phyloP scores from a whole-genome alignment of 2,797 vertebrate genomes.

The Liparis tanakae region DNA sequence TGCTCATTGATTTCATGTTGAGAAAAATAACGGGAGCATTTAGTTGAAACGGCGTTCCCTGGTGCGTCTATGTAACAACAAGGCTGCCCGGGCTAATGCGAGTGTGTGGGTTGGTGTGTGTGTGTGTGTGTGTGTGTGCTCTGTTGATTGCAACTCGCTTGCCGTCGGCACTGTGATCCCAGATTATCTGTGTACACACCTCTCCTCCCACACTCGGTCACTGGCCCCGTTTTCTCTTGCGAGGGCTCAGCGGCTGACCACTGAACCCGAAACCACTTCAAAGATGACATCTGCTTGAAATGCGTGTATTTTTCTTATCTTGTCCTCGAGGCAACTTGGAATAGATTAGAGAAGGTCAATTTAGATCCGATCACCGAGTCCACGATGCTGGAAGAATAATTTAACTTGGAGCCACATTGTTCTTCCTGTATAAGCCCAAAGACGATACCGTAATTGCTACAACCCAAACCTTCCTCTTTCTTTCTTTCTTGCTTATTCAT shows the following conservation, averaged over 20 bases:
- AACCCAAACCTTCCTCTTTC: not conserved
- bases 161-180: slow-evolving; percentile 56
- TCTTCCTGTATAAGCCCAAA: not conserved
- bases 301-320: not conserved
- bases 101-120: not conserved
- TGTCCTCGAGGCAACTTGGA: slow-evolving; percentile 7
- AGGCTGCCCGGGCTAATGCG: too few species aligned
- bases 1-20: not conserved
- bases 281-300: slow-evolving; percentile 25
- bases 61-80: not conserved
- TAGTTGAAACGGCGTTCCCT: not conserved
- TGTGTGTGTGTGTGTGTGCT: not conserved
- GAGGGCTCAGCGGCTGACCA: slow-evolving; percentile 43
- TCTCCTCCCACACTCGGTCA: slow-evolving; percentile 43
- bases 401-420: not conserved
- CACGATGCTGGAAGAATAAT: not conserved
- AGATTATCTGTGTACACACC: slow-evolving; percentile 60
- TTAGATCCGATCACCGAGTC: slow-evolving; percentile 18
- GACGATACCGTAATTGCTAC: not conserved
- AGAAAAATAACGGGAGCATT: not conserved
- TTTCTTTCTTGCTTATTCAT: not conserved
- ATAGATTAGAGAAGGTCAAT: slow-evolving; percentile 34
- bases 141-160: slow-evolving; percentile 31
- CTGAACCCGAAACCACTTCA: slow-evolving; percentile 37
- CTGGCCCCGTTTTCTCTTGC: slow-evolving; percentile 54